Evolutionary conservation across 1,140 invertebrate genomes (phyloP), one percentile per base, ranked within the genome.

Genomic region (Aphelenchoides avenae): DNA sequence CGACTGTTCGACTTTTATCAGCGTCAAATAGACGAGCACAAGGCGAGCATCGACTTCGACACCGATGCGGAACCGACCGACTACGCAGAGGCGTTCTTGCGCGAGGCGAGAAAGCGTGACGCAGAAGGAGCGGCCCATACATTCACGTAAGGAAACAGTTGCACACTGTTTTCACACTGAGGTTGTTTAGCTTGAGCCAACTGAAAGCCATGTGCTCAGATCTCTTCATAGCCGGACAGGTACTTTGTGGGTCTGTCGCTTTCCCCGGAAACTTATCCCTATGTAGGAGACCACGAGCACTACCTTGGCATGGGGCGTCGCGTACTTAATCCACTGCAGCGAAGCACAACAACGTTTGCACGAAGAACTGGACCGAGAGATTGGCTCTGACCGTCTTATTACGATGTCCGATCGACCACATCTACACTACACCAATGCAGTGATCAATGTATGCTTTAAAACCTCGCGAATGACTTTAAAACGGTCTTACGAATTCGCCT

Each of bases 271-370:
- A 13, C 1, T 52, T 30, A 13, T 52, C 46, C 1, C n/a, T n/a
- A n/a, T n/a, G n/a, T n/a, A n/a, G n/a, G n/a, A n/a, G n/a, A n/a
- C n/a, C n/a, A n/a, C n/a, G n/a, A n/a, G n/a, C n/a, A n/a, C n/a
- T 52, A 20, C 2, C 22, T 52, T 55, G 15, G 13, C 3, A 52
- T 20, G 22, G 13, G 13, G 2, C 55, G 51, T 44, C 43, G 30
- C 30, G 13, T 52, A 52, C 11, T 51, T 52, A 18, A 52, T 52
- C 7, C 13, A 27, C 18, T 24, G 55, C 30, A 40, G 42, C 6
- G n/a, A 52, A 24, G 20, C 27, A 18, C 51, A 52, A 53, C 51
- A 55, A 55, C 27, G 36, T 15, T 29, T 55, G 5, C 51, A 52
- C 22, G 3, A 52, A 20, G 51, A 52, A 33, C 30, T 52, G 0